Percentiles rank a stretch among this genome's conserved stretches.
phyloP scores from a whole-genome alignment of 2,797 vertebrate genomes.

The Rallus crepitans region DNA sequence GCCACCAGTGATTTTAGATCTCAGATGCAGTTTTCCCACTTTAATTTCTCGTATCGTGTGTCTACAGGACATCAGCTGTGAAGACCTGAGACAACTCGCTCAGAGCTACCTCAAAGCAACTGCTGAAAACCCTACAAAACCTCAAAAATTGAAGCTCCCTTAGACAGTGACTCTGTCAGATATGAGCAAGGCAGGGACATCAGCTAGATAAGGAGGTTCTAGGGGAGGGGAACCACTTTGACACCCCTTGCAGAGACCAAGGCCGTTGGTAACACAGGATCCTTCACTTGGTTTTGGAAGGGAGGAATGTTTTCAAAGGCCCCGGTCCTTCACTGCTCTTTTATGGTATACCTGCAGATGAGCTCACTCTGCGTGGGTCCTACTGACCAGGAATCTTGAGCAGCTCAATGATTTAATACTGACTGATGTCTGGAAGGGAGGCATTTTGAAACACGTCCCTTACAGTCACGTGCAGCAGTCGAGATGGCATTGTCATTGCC shows the following conservation, averaged over 20 bases:
- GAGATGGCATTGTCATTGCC: fast-evolving
- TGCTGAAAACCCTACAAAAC: neutral
- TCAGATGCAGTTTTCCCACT: neutral
- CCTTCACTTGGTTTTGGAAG: neutral
- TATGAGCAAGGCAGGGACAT: neutral
- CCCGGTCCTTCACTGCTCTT: neutral
- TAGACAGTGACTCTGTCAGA: neutral
- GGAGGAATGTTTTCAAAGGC: neutral
- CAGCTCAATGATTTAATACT: neutral
- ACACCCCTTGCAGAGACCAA: neutral
- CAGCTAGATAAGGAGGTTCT: neutral
- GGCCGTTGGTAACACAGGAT: neutral
- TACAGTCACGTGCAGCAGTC: neutral
- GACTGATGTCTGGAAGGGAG: neutral
- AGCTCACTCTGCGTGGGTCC: neutral
- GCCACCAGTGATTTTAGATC: neutral
- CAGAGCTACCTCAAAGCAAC: neutral
- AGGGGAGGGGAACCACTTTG: neutral
- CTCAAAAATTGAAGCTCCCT: neutral
- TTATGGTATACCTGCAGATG: neutral
- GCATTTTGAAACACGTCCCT: neutral
- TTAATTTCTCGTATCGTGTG: neutral
- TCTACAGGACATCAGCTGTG: neutral
- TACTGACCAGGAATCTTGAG: neutral
- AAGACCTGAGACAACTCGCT: neutral